Evolutionary conservation across 2,888 invertebrate genomes (phyloP), one percentile per base, ranked within the genome.

Genomic region (Caenorhabditis sulstoni): DNA sequence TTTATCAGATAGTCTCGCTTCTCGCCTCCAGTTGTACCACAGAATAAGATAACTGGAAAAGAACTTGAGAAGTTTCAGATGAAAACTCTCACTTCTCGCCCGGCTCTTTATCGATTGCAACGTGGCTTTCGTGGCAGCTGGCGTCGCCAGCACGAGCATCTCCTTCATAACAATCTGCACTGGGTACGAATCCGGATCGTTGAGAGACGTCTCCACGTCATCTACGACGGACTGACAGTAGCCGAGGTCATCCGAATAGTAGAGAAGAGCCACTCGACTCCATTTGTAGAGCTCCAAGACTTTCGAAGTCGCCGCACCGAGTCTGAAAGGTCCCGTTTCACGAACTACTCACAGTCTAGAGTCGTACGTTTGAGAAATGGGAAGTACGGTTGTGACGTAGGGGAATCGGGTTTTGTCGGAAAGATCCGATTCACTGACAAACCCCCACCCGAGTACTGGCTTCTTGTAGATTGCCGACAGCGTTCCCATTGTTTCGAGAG

Each of bases 371-470:
- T 55, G 23, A 0, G 79, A 71, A 16, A 50, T 83, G 0, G 81
- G 59, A 23, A 80, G 45, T 4, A 78, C 68, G 12, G 81, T 55
- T 0, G 75, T 23, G 14, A 80, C 16, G 52, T 66, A 78, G 9
- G 83, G 83, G 44, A 65, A 83, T 41, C 79, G 61, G 14, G 29
- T 18, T 14, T 44, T 41, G 39, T 81, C 70, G 3, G 76, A 55
- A 14, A 81, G 62, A 3, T 74, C 67, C 5, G 79, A 35, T 16
- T 73, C 77, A 3, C 58, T 71, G 11, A 76, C 66, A 29, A 77
- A 83, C 5, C 83, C 83, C 81, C 81, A 83, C 3, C 66, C 79
- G 12, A 83, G 41, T 5, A 81, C 65, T 0, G 73, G 68, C 14
- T 74, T 83, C 22, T 67, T 14, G 55, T 83, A 83, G 18, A 68